phyloP scores from a whole-genome alignment of 2,797 vertebrate genomes.

The Pteronotus mesoamericanus region DNA sequence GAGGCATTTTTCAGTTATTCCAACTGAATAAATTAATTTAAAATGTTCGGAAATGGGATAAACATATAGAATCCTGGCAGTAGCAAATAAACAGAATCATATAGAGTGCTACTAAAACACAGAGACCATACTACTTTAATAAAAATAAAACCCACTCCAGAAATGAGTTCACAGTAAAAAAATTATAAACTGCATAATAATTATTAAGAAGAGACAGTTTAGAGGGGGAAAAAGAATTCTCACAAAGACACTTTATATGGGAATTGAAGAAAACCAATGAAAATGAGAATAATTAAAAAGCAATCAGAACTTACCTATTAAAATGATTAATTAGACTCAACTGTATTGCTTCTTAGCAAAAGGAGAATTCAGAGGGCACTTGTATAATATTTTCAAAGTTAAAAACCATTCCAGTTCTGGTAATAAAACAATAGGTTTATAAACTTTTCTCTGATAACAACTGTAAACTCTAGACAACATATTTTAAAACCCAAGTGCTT shows the following conservation, averaged over 20 bases:
- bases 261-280: not conserved
- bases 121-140: not conserved
- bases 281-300: slow-evolving; percentile 55
- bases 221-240: not conserved
- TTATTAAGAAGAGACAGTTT: not conserved
- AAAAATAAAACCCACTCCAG: not conserved
- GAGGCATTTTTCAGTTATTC: not conserved
- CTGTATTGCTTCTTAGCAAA: not conserved
- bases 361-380: not conserved
- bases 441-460: not conserved
- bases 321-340: slow-evolving; percentile 51
- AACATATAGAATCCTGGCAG: not conserved
- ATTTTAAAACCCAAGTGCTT: not conserved
- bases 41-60: not conserved
- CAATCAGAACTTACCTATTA: slow-evolving; percentile 31
- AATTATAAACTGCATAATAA: not conserved
- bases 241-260: not conserved
- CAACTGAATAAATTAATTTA: not conserved
- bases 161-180: not conserved
- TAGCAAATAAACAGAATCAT: not conserved
- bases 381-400: not conserved
- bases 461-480: not conserved
- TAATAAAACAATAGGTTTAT: not conserved
- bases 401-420: not conserved
- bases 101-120: not conserved